phyloP scores from a whole-genome alignment of 2,113 vertebrate genomes.

The Ivindomyrus marchei region DNA sequence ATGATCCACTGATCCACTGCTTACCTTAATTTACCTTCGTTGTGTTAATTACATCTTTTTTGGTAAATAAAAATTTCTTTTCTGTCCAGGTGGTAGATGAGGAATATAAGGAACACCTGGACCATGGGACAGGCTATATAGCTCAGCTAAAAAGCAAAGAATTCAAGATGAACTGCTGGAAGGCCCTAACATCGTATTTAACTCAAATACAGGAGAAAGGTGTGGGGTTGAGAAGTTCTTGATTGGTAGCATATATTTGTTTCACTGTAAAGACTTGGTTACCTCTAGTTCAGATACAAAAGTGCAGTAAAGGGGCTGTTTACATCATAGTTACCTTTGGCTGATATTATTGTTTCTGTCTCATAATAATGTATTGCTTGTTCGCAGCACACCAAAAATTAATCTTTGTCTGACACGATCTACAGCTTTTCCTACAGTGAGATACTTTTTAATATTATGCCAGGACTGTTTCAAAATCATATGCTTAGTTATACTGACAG shows the following conservation, averaged over 20 bases:
- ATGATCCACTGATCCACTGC: background rate
- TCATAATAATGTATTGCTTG: background rate
- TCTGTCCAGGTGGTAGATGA: background rate
- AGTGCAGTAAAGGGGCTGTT: background rate
- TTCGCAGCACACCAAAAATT: background rate
- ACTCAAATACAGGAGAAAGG: background rate
- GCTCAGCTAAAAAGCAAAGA: background rate
- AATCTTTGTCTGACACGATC: background rate
- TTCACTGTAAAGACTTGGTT: background rate
- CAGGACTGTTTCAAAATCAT: background rate
- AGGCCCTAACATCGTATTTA: slow-evolving; percentile 6
- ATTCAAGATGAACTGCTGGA: background rate
- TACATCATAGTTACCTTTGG: background rate
- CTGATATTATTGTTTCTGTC: background rate
- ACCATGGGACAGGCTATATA: too few relatives aligned
- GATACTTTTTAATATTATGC: background rate
- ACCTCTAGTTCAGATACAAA: background rate
- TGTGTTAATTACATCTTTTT: background rate
- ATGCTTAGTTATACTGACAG: background rate
- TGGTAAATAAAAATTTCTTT: too few relatives aligned
- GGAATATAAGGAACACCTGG: background rate
- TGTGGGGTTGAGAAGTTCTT: background rate
- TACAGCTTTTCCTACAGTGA: background rate
- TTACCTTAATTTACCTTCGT: background rate
- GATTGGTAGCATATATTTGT: background rate